These are phyloP conservation scores for Acrocephalus arundinaceus DNA, from an alignment of 2,113 vertebrate species.

Conservation along the genomic window DNA sequence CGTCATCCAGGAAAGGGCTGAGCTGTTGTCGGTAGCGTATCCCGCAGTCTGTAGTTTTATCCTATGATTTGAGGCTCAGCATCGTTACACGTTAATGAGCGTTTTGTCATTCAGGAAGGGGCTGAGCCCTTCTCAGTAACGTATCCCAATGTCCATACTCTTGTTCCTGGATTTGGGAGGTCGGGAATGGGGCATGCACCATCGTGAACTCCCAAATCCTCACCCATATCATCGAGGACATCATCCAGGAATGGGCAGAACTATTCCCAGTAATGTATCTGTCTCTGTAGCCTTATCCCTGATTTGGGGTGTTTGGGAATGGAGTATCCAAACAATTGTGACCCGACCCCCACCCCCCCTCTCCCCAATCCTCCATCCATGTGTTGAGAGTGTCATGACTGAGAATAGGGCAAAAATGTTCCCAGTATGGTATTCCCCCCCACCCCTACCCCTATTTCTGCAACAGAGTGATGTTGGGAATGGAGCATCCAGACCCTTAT, in stretches of 20 bases:
- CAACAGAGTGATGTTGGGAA: background rate
- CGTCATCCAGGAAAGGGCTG: conserved; percentile 66
- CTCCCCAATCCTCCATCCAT: background rate
- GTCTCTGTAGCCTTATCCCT: background rate
- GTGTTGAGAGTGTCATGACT: background rate
- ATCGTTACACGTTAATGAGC: accelerated
- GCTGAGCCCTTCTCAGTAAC: background rate
- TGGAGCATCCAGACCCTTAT: background rate
- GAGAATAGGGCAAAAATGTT: background rate
- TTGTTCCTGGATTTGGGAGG: background rate
- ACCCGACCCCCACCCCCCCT: accelerated
- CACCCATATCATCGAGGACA: conserved; percentile 74
- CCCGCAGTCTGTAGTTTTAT: accelerated
- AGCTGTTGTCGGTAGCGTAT: background rate
- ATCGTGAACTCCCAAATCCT: background rate
- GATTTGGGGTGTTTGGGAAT: background rate
- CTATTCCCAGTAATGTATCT: background rate
- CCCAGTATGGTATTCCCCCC: background rate
- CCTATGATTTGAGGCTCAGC: background rate
- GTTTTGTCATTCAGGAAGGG: background rate
- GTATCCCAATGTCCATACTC: accelerated
- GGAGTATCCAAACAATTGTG: background rate
- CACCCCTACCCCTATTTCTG: background rate
- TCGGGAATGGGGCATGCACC: too few relatives aligned
- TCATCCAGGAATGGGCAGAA: background rate